Evolutionary conservation across 1,140 invertebrate species (phyloP), one percentile per base, ranked within the genome.

Genomic region (Cepaea nemoralis): DNA sequence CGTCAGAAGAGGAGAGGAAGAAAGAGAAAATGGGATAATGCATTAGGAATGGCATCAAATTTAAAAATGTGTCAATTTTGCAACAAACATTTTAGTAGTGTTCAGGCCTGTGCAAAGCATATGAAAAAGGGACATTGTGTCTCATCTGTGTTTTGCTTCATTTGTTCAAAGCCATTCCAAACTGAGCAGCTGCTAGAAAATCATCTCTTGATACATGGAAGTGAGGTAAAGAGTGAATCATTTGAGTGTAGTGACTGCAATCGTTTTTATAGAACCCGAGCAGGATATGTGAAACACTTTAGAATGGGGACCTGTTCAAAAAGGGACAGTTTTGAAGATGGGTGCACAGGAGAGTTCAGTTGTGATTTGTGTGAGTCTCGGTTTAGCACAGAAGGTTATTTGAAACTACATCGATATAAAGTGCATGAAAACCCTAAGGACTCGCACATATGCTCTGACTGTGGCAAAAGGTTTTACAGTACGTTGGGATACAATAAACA

Each of bases 241-340:
- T 83, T 33, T 71, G 48, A 77, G n/a, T 83, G 83, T 73, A 39
- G 1, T 22, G 83, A 83, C 67, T 83, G 83, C 45, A 78, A 81
- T 50, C 74, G 83, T 24, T 67, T 50, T 1, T 83, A 83, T 40
- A 80, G 75, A 77, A 83, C 83, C 33, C 59, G 71, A 3, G 75
- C 74, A 40, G 83, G 83, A 14, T 83, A 81, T 77, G 40, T 80
- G 40, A 83, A 83, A 59, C 83, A 83, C 67, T 81, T 81, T 42
- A 66, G 80, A n/a, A 80, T 81, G 80, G 83, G 83, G 0, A 83
- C 83, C 22, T 83, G 83, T 33, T 71, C 63, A 42, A 83, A 83
- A 73, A 63, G 80, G 33, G 80, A 83, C 22, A 70, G 67, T 27
- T 83, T 77, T 66, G 83, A 83, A 66, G 80, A 83, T 67, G 83